These are phyloP conservation scores for Drosophila nebulosa DNA, from an alignment of 1,140 invertebrate species.

Conservation along the genomic window DNA sequence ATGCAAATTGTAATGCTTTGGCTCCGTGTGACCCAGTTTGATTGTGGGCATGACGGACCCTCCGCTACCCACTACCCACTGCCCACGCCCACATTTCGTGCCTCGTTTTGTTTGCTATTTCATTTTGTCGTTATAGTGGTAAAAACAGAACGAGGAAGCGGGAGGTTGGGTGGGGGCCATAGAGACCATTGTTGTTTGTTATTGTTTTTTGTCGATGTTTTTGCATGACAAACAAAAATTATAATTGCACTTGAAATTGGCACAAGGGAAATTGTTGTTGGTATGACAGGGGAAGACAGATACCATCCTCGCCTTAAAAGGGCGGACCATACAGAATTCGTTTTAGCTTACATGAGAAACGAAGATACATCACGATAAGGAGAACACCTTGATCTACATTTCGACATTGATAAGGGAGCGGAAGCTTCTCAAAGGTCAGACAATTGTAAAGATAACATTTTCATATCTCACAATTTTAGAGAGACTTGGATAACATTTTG, in stretches of 20 bases:
- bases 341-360: constrained; percentile 25
- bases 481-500: not conserved
- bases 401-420: constrained; percentile 1
- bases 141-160: not conserved
- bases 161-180: constrained; percentile 2
- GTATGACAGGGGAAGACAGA: not conserved
- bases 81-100: constrained; percentile 25
- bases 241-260: constrained; percentile 75
- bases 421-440: constrained; percentile 23
- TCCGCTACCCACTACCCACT: constrained; percentile 2
- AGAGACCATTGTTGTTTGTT: constrained; percentile 44
- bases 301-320: no score
- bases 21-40: constrained; percentile 66
- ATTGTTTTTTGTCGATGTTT: constrained; percentile 55
- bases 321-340: no score
- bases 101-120: constrained; percentile 48
- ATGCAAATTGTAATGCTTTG: constrained; percentile 69
- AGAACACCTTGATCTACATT: constrained; percentile 38
- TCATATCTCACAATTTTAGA: not conserved
- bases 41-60: constrained; percentile 58
- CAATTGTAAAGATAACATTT: constrained; percentile 9
- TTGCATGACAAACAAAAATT: constrained; percentile 78
- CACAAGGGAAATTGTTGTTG: constrained; percentile 13
- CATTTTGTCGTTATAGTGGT: constrained; percentile 34
- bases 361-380: constrained; percentile 23